These are phyloP conservation scores for Sesia bembeciformis DNA, from an alignment of 2,888 invertebrate genomes.

Conservation along the genomic window DNA sequence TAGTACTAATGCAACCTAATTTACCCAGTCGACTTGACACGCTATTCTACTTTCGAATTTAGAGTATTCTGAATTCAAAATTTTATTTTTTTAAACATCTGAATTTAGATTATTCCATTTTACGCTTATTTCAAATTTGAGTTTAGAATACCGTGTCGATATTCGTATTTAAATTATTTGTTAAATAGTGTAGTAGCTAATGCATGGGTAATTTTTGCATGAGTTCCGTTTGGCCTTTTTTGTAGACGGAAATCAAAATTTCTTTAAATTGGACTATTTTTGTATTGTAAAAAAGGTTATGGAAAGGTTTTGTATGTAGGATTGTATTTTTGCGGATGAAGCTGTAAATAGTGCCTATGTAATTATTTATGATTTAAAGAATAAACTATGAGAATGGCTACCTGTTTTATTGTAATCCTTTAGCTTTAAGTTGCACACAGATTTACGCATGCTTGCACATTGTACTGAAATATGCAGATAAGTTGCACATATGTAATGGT, in stretches of 20 bases:
- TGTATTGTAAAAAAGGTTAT: not conserved
- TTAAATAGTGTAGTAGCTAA: slow-evolving; percentile 9
- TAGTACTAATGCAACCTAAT: slow-evolving; percentile 36
- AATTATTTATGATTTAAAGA: slow-evolving; percentile 48
- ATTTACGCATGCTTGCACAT: slow-evolving; percentile 26
- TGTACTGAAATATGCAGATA: not conserved
- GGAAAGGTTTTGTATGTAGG: slow-evolving; percentile 3
- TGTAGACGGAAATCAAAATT: not conserved
- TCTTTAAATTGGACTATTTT: not conserved
- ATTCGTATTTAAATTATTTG: not conserved
- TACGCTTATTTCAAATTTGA: not conserved
- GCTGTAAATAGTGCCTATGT: slow-evolving; percentile 54
- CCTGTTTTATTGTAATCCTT: slow-evolving; percentile 46
- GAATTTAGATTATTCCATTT: no score
- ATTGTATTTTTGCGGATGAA: slow-evolving; percentile 32
- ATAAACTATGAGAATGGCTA: slow-evolving; percentile 48
- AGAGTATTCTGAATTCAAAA: no score
- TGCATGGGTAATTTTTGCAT: slow-evolving; percentile 53
- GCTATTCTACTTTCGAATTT: not conserved
- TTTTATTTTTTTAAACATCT: no score
- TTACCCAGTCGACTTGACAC: slow-evolving; percentile 1
- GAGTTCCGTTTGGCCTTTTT: slow-evolving; percentile 10
- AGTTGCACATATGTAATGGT: not conserved
- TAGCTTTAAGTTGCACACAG: slow-evolving; percentile 19
- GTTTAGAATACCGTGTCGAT: not conserved